Evolutionary conservation across 2,888 invertebrate genomes (phyloP), one percentile per base, ranked within the genome.

Genomic region (Carcina quercana): DNA sequence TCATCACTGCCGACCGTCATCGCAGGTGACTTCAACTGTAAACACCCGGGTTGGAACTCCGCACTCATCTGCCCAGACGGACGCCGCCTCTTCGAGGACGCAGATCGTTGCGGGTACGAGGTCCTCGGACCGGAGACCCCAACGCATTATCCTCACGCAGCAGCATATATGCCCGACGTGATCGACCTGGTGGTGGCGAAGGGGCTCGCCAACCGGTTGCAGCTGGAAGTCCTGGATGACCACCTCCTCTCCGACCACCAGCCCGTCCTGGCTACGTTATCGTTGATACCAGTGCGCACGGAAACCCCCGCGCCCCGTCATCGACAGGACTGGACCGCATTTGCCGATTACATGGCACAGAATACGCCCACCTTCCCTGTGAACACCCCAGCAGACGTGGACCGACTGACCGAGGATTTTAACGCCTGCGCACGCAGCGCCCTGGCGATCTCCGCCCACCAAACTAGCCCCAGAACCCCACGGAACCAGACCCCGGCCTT

Each of bases 11-110:
- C 17, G 7, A 17, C 17, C 7, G 7, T 17, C 17, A 17, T 17
- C 7, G 17, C 17, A 4, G 17, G 17, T 4, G 17, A 17, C 17
- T 34, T 35, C 12, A 40, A 36, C 22, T 25, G 31, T n/a, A 40
- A 40, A n/a, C 40, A 42, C 24, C 15, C 35, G 6, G 38, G 19
- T 5, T 43, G 43, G 43, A 35, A 37, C n/a, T 36, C 38, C 13
- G 6, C 3, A 5, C 4, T 3, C 5, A 25, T n/a, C 15, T 22
- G 19, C 26, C n/a, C 12, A 3, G 20, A 12, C 2, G 37, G 35
- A 2, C 17, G 26, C 2, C 19, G 22, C 6, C 38, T 45, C 1
- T 21, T 36, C 12, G 19, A 26, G 3, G 36, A 35, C 32, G 26
- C 39, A 3, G 35, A 38, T 6, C 3, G 10, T 3, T 4, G 3